Evolutionary conservation across 2,113 vertebrate species (phyloP).

Genomic region (Neolamprologus sp.): DNA sequence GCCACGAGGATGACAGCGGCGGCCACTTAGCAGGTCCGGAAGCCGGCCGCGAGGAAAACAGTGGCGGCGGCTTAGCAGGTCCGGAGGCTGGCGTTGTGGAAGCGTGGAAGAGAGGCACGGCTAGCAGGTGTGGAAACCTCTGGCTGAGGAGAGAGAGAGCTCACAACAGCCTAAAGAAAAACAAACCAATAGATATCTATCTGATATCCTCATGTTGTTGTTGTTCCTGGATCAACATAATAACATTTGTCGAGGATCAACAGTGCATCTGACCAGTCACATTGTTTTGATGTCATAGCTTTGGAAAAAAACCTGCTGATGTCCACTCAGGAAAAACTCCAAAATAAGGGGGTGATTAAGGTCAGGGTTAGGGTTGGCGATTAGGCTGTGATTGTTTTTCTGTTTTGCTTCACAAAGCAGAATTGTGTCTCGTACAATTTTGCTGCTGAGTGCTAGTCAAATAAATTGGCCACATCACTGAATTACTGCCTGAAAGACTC

Average conservation of each 20-base stretch:
- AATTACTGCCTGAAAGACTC: not conserved
- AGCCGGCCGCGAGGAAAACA: not conserved
- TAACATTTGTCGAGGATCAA: not conserved
- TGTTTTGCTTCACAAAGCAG: not conserved
- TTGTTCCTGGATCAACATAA: not conserved
- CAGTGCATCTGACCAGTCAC: not conserved
- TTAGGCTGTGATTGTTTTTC: not conserved
- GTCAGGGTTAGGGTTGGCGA: not conserved
- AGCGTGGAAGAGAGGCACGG: not conserved
- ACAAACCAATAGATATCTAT: not conserved
- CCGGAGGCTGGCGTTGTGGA: not conserved
- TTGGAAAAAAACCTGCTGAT: not conserved
- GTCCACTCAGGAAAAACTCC: not conserved
- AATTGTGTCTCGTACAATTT: not conserved
- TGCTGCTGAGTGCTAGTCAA: not conserved
- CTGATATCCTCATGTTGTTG: not conserved
- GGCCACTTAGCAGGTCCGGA: not conserved
- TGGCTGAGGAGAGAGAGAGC: not conserved
- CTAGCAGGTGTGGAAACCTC: not conserved
- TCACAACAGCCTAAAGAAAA: not conserved
- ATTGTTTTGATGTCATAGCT: not conserved
- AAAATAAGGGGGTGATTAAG: not conserved
- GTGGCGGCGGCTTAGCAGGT: not conserved
- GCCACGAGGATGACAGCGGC: too few species aligned
- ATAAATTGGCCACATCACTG: slow-evolving; percentile 8